These are phyloP conservation scores for Zeus faber DNA, from an alignment of 2,113 vertebrate genomes.

Conservation along the genomic window DNA sequence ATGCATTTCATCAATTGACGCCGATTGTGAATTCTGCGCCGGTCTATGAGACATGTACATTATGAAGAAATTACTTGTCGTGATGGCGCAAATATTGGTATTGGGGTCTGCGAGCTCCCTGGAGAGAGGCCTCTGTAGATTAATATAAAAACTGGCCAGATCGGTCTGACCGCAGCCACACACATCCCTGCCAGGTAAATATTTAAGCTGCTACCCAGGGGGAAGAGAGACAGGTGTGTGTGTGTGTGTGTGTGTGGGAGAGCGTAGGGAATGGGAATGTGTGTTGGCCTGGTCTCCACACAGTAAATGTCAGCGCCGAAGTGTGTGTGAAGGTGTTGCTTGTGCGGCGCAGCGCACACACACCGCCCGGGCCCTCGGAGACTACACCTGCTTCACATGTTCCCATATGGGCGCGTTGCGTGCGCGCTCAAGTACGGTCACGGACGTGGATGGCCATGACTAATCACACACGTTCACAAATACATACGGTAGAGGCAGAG, in stretches of 20 bases:
- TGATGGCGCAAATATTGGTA: slow-evolving; percentile 4
- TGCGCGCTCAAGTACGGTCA: background rate
- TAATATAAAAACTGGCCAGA: slow-evolving; percentile 11
- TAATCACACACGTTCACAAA: slow-evolving; percentile 2
- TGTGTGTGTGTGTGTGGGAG: slow-evolving; percentile 2
- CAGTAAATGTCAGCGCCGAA: background rate
- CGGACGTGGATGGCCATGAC: background rate
- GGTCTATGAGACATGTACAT: too few species aligned
- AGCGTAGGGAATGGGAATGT: background rate
- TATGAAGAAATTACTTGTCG: slow-evolving; percentile 3
- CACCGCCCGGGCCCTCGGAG: background rate
- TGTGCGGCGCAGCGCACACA: slow-evolving; percentile 1
- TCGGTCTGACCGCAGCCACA: slow-evolving; percentile 19
- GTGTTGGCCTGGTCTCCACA: background rate
- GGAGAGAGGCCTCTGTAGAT: background rate
- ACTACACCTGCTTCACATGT: slow-evolving; percentile 14
- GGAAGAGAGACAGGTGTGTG: slow-evolving; percentile 29
- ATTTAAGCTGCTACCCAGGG: slow-evolving; percentile 36
- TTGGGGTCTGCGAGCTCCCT: slow-evolving; percentile 1
- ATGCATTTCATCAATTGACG: too few species aligned
- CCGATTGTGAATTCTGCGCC: too few species aligned
- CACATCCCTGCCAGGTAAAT: slow-evolving; percentile 35
- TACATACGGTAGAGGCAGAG: background rate
- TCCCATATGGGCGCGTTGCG: background rate
- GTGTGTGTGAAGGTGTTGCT: slow-evolving; percentile 3